Percentiles rank a stretch among this genome's conserved stretches.
phyloP scores from a whole-genome alignment of 2,797 vertebrate species.

The Xiphorhynchus erythropygius region DNA sequence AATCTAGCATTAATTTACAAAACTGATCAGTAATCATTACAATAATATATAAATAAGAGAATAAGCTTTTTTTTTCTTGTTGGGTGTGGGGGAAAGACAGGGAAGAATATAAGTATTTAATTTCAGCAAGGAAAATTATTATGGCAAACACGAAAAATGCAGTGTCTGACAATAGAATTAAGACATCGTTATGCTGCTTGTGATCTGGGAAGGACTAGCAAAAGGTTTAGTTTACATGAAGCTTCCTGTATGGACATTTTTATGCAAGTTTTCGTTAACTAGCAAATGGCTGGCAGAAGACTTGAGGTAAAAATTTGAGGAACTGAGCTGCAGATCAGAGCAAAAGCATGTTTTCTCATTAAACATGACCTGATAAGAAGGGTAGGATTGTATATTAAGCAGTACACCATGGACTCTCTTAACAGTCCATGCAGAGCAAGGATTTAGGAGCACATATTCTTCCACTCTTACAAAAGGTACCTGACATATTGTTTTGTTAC shows the following conservation, averaged over 20 bases:
- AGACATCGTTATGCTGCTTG: background rate
- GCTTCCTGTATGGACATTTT: background rate
- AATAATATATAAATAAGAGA: background rate
- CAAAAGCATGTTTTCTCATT: background rate
- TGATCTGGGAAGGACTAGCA: background rate
- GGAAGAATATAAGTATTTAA: background rate
- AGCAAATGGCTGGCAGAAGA: background rate
- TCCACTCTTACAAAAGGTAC: background rate
- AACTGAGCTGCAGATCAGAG: background rate
- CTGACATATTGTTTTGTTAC: background rate
- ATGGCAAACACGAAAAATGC: background rate
- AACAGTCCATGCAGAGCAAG: background rate
- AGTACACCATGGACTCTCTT: background rate
- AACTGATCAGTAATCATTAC: background rate
- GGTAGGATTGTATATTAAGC: background rate
- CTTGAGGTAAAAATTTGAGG: background rate
- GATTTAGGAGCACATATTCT: accelerated
- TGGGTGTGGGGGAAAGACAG: background rate
- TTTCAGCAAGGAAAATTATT: background rate
- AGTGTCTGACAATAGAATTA: background rate
- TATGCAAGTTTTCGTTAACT: background rate
- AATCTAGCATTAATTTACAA: background rate
- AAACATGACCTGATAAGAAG: background rate
- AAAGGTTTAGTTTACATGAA: background rate
- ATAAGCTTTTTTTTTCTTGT: too few species aligned